Conservation (phyloP, 2,888 invertebrate species). For the Pantelozetes paolii region DNA sequence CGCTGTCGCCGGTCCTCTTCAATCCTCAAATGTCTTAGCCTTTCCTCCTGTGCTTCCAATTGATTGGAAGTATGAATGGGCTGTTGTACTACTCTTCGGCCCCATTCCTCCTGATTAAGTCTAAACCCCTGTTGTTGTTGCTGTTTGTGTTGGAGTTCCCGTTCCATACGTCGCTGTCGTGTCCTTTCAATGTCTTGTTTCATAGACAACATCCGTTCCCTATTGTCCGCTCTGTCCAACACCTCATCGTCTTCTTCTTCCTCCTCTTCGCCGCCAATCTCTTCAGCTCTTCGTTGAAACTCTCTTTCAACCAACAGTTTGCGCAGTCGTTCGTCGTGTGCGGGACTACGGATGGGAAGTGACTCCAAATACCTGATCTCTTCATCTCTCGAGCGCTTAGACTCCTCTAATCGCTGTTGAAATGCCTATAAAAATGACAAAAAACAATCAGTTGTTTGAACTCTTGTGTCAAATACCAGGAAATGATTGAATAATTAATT, state of each 20-base stretch:
- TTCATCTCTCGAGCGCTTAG: slow-evolving; percentile 72
- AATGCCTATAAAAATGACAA: slow-evolving; percentile 58
- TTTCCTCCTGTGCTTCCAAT: slow-evolving; percentile 50
- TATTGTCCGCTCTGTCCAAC: slow-evolving; percentile 51
- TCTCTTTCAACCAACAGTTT: slow-evolving; percentile 87
- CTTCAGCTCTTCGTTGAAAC: slow-evolving; percentile 84
- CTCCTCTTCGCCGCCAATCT: slow-evolving; percentile 63
- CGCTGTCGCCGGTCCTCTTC: slow-evolving; percentile 51
- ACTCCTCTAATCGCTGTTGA: slow-evolving; percentile 68
- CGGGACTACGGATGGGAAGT: slow-evolving; percentile 65
- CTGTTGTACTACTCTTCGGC: slow-evolving; percentile 45
- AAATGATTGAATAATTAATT: neutral
- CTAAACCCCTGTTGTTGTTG: slow-evolving; percentile 49
- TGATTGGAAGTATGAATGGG: neutral
- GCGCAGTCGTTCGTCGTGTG: slow-evolving; percentile 80
- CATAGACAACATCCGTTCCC: slow-evolving; percentile 53
- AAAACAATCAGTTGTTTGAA: neutral
- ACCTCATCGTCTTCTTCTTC: slow-evolving; percentile 58
- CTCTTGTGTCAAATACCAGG: neutral
- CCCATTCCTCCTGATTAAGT: slow-evolving; percentile 48
- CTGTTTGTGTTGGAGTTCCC: slow-evolving; percentile 42
- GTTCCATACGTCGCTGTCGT: slow-evolving; percentile 47
- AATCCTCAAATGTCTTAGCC: slow-evolving; percentile 50
- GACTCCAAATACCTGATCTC: slow-evolving; percentile 74
- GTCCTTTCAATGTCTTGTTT: slow-evolving; percentile 55